phyloP scores from a whole-genome alignment of 2,113 vertebrate species.

The Vidua macroura region DNA sequence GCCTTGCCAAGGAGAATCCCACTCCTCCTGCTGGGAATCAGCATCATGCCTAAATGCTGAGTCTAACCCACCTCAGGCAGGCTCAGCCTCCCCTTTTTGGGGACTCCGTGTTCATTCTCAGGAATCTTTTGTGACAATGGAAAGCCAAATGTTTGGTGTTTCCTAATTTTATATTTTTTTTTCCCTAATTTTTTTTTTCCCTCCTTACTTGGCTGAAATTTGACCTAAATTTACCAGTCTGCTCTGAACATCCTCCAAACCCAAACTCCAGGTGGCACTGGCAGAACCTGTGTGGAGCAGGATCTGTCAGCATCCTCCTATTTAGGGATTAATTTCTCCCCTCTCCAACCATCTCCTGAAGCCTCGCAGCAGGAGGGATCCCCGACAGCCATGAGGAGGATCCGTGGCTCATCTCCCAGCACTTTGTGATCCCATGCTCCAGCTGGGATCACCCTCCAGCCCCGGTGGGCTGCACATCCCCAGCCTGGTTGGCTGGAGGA shows the following conservation, averaged over 20 bases:
- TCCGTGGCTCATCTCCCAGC: neutral
- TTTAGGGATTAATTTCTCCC: neutral
- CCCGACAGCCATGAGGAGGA: neutral
- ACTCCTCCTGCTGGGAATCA: neutral
- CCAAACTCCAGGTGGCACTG: neutral
- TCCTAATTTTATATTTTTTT: neutral
- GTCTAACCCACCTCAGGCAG: neutral
- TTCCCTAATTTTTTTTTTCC: neutral
- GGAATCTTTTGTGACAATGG: neutral
- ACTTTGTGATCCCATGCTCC: rapidly evolving
- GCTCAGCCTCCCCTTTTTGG: neutral
- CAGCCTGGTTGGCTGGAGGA: neutral
- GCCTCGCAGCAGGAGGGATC: neutral
- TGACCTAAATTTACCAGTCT: neutral
- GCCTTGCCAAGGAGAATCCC: neutral
- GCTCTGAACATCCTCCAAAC: neutral
- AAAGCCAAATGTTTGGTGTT: neutral
- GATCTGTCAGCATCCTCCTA: rapidly evolving
- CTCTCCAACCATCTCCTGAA: neutral
- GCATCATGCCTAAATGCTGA: rapidly evolving
- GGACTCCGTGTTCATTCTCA: neutral
- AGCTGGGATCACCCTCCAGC: rapidly evolving
- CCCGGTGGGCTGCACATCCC: neutral
- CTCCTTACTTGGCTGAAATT: neutral
- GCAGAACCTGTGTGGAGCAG: neutral